Conservation (phyloP, 2,888 invertebrate genomes). For the Hydroisotoma schaefferi region DNA sequence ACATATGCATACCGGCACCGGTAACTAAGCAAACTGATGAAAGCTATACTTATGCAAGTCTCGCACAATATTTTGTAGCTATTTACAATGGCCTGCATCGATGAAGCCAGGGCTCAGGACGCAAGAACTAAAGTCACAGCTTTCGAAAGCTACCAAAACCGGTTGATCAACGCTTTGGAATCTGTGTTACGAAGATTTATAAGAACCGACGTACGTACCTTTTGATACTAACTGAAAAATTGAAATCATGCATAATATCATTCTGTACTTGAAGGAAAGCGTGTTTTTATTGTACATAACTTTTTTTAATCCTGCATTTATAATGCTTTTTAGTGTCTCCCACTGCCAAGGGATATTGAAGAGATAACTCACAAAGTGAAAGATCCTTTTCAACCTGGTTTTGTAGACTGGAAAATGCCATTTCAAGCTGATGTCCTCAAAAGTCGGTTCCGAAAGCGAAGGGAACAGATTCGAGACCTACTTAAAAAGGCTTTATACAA, state of each 20-base stretch:
- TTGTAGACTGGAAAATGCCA: conserved; percentile 14
- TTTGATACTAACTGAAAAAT: too few relatives aligned
- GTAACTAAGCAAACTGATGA: too few relatives aligned
- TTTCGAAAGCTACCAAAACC: conserved; percentile 27
- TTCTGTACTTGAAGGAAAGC: too few relatives aligned
- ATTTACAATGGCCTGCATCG: conserved; percentile 48
- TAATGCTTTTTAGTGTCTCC: conserved; percentile 19
- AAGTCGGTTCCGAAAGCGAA: conserved; percentile 8
- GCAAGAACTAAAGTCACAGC: conserved; percentile 39
- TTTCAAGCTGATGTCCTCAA: conserved; percentile 13
- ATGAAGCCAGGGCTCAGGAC: conserved; percentile 40
- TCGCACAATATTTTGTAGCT: conserved; percentile 33
- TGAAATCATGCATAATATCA: too few relatives aligned
- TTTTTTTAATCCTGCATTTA: too few relatives aligned
- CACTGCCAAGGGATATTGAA: conserved; percentile 25
- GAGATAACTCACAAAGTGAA: conserved; percentile 15
- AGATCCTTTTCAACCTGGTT: conserved; percentile 21
- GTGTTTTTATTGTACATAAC: too few relatives aligned
- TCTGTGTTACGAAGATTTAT: conserved; percentile 32
- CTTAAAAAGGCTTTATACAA: conserved; percentile 5
- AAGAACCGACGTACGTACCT: conserved; percentile 32
- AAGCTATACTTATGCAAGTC: neutral
- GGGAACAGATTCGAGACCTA: conserved; percentile 18
- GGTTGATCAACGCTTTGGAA: conserved; percentile 29
- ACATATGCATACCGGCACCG: too few relatives aligned